phyloP scores from a whole-genome alignment of 2,113 vertebrate species.

The Actenoides hombroni region DNA sequence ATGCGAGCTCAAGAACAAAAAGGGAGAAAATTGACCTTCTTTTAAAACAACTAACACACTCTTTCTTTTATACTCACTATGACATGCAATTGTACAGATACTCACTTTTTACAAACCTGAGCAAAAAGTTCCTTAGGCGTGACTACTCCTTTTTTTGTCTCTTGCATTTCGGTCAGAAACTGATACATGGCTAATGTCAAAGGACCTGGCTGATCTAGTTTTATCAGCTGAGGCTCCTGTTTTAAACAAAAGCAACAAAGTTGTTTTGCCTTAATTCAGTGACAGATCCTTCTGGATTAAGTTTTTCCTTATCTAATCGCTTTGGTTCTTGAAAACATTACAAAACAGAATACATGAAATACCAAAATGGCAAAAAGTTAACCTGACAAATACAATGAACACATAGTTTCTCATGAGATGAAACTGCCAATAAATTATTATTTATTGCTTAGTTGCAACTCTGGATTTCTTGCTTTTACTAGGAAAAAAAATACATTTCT shows the following conservation, averaged over 20 bases:
- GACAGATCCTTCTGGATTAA: background rate
- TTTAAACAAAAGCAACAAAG: conserved; percentile 51
- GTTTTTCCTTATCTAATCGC: background rate
- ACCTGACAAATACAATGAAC: background rate
- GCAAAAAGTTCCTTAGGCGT: conserved; percentile 91
- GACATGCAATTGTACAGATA: conserved; percentile 39
- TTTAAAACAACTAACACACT: background rate
- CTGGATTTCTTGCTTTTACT: background rate
- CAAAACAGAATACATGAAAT: background rate
- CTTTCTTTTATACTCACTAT: background rate
- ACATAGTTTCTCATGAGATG: background rate
- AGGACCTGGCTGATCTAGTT: conserved; percentile 84
- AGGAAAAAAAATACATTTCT: background rate
- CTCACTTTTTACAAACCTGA: conserved; percentile 99
- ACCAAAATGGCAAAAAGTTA: background rate
- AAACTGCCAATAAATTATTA: background rate
- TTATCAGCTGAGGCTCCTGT: conserved; percentile 85
- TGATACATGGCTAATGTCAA: conserved; percentile 91
- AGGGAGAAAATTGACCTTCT: background rate
- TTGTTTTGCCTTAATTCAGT: conserved; percentile 10
- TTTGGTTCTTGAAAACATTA: background rate
- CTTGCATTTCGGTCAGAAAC: conserved; percentile 89
- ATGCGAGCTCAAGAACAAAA: background rate
- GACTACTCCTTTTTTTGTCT: conserved; percentile 84
- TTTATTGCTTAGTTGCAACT: background rate